These are phyloP conservation scores for Sphaerophoria taeniata DNA, from an alignment of 2,888 invertebrate species.

Conservation along the genomic window DNA sequence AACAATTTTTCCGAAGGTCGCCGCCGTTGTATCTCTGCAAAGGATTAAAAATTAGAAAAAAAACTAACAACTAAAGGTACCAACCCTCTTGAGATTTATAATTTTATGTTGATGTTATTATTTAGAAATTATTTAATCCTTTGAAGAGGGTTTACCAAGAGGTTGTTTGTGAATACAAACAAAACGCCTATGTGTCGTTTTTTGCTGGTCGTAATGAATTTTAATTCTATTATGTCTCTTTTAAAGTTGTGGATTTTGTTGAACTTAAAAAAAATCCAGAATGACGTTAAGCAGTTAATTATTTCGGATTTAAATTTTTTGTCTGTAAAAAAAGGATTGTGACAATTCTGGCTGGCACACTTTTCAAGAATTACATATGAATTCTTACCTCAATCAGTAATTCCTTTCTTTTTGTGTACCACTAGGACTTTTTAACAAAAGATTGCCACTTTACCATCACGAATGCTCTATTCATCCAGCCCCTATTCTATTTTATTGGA, in stretches of 20 bases:
- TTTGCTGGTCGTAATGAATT: conserved; percentile 15
- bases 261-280: conserved; percentile 3
- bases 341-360: conserved; percentile 47
- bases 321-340: conserved; percentile 5
- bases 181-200: conserved; percentile 45
- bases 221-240: conserved; percentile 51
- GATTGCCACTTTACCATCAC: conserved; percentile 44
- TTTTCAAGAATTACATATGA: conserved; percentile 8
- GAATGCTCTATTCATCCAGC: conserved; percentile 44
- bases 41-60: conserved; percentile 25
- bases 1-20: conserved; percentile 36
- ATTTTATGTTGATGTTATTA: conserved; percentile 59
- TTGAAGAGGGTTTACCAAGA: conserved; percentile 51
- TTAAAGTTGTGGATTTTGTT: conserved; percentile 43
- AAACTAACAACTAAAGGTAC: background rate
- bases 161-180: conserved; percentile 29
- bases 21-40: background rate
- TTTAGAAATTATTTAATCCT: conserved; percentile 60
- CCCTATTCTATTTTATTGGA: conserved; percentile 34
- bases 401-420: background rate
- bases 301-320: conserved; percentile 51
- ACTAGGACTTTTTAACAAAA: conserved; percentile 28
- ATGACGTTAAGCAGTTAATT: conserved; percentile 48
- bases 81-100: conserved; percentile 43
- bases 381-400: conserved; percentile 18